Evolutionary conservation across 2,113 vertebrate species (phyloP), one percentile per base, ranked within the genome.

Genomic region (Pygoscelis antarcticus): DNA sequence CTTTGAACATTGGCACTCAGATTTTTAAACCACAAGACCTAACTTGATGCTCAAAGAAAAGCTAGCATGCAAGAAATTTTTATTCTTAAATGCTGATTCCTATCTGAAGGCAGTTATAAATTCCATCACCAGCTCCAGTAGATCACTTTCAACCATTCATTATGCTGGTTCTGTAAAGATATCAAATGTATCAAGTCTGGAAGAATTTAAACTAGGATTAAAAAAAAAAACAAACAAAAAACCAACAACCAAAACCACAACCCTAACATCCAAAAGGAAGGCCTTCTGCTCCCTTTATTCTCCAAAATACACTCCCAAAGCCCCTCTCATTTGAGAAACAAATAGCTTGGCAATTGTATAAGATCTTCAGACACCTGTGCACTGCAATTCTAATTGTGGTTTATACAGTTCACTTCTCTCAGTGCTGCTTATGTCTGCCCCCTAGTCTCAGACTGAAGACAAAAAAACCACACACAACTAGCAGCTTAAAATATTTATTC

Each of bases 331-430:
- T 95, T 92, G 85, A 96, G 91, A 95, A 96, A 96, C 92, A 96
- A 96, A 97, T 95, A 97, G 86, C 89, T 96, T 96, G 95, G 93
- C 93, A 97, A 92, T 95, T 96, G 95, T 97, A 4, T 83, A 88
- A 86, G 80, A 95, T 77, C 80, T 85, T 96, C 85, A 90, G 83
- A 93, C 95, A 96, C 96, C 91, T 98, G 93, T 95, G 95, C 74
- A 95, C 80, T 75, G 87, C 90, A 92, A 88, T 96, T 94, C 89
- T 96, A 97, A 96, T 95, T 97, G 96, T 95, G 90, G 83, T 94
- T 97, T 97, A 96, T 93, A 96, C 91, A 96, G 80, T 96, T 96
- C 91, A 86, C 74, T 96, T 97, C 92, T 94, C 87, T 69, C 86
- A 61, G 16, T 42, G 80, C 89, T 96, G 89, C 61, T 95, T 96